Base-by-base conservation (phyloP, 1,140 invertebrate species). In the Cydia amplana region DNA sequence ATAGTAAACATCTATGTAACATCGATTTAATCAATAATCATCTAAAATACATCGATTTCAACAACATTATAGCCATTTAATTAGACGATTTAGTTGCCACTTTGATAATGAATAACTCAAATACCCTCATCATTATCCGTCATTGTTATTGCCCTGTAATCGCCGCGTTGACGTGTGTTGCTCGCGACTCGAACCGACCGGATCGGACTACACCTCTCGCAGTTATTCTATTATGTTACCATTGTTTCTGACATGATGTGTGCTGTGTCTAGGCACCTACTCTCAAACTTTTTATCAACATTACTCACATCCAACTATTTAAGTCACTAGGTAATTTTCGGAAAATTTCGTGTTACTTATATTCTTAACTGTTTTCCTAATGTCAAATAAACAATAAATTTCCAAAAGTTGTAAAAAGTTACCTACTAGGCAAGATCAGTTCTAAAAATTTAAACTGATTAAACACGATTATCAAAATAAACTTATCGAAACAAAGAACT, bases 1-100 rank as follows among this genome's bases (percentile, higher is more conserved):
- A 93, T 89, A 93, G 85, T 93, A 91, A 93, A 93, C 90, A 92
- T 90, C 90, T 92, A 92, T 91, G 82, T 91, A 93, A 93, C 91
- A 93, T 93, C 91, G 84, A 93, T 91, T 91, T 88, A 85, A 90
- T 92, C 85, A 93, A 93, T 91, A 91, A 88, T 90, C 85, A 78
- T 93, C 91, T 93, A 91, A 91, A 92, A 93, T 93, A 93, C 91
- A 93, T 90, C 89, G 88, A 92, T 80, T 88, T 87, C 85, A 93
- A 91, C 89, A 92, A 92, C 87, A 88, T 90, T 89, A 83, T 85
- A 74, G 75, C 81, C 90, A 87, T 79, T 85, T 81, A 18, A 83
- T 90, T 91, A 91, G 89, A 88, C 90, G 83, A 83, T 85, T 84
- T 83, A 88, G 84, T 89, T 83, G 79, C 80, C 79, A 80, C 76